Conservation (phyloP, 2,888 invertebrate genomes). For the Drosophila testacea region DNA sequence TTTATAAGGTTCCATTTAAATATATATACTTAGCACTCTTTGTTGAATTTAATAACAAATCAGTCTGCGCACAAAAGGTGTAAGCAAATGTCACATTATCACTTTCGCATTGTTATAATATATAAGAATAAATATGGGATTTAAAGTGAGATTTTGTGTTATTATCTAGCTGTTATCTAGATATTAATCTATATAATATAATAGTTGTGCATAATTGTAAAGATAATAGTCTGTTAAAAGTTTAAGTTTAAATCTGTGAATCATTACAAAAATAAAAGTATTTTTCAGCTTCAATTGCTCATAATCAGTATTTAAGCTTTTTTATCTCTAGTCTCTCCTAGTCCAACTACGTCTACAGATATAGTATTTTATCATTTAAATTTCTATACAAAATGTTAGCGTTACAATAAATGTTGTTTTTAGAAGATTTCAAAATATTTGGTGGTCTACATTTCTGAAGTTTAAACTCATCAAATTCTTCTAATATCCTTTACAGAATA, state of each 20-base stretch:
- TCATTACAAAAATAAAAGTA: too few relatives aligned
- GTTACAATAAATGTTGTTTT: too few relatives aligned
- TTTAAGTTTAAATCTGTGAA: too few relatives aligned
- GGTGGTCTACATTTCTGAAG: background rate
- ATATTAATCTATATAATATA: background rate
- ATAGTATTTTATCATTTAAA: too few relatives aligned
- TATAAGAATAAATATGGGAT: background rate
- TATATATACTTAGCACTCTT: slow-evolving; percentile 1
- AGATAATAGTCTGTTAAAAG: too few relatives aligned
- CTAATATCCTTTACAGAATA: slow-evolving; percentile 54
- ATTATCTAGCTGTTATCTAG: background rate
- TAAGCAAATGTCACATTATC: background rate
- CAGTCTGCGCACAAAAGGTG: slow-evolving; percentile 1
- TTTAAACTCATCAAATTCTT: background rate
- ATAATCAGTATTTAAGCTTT: too few relatives aligned
- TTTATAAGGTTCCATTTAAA: slow-evolving; percentile 5
- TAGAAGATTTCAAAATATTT: too few relatives aligned
- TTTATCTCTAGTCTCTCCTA: too few relatives aligned
- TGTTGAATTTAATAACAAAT: slow-evolving; percentile 8
- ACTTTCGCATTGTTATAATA: background rate
- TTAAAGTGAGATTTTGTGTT: background rate
- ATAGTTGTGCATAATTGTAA: too few relatives aligned
- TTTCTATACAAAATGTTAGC: too few relatives aligned
- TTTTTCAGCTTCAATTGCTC: too few relatives aligned
- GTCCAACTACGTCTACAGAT: too few relatives aligned